Evolutionary conservation across 2,113 vertebrate genomes (phyloP), one percentile per base, ranked within the genome.

Genomic region (Podarcis cretensis): DNA sequence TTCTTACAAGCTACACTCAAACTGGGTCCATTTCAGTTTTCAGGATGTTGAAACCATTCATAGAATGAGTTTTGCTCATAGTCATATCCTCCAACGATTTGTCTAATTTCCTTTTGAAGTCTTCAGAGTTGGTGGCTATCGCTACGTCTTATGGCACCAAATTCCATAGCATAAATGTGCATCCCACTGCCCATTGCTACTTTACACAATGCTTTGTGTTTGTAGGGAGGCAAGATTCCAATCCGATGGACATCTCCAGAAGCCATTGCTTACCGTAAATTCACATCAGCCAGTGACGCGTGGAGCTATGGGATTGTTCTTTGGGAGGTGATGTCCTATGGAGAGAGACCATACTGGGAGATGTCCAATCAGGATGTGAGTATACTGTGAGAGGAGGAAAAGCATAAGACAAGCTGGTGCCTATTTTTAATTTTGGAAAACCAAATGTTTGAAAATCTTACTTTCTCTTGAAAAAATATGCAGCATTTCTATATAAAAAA

Each of bases 361-460:
- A 99, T 99, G 99, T 99, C 99, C 96, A 99, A 99, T 97, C 99
- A 99, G 96, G 99, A 99, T 94, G 99, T 99, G 95, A 99, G 99
- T 98, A 93, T 82, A 76, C 82, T 92, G 95, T 90, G 94, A 89
- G 90, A 93, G 93, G 94, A 96, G 95, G 93, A 7, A 85, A 78
- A 88, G 92, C 95, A 84, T 94, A 91, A 92, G 92, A 88, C 89
- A 93, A 96, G 93, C 94, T 96, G 95, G 3, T 65, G 8, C 57
- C 25, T 63, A 63, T 18, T 63, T 6, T 57, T 21, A 7, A 8
- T 75, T 65, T 65, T 35, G 54, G 23, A 43, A 14, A 54, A 84
- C 75, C 54, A 86, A 87, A 90, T 68, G 13, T 81, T 81, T 35
- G 10, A 0, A 2, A 7, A 6, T 91, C 57, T 88, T 83, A 4